Evolutionary conservation across 2,113 vertebrate species (phyloP).

Genomic region (Podarcis cretensis): DNA sequence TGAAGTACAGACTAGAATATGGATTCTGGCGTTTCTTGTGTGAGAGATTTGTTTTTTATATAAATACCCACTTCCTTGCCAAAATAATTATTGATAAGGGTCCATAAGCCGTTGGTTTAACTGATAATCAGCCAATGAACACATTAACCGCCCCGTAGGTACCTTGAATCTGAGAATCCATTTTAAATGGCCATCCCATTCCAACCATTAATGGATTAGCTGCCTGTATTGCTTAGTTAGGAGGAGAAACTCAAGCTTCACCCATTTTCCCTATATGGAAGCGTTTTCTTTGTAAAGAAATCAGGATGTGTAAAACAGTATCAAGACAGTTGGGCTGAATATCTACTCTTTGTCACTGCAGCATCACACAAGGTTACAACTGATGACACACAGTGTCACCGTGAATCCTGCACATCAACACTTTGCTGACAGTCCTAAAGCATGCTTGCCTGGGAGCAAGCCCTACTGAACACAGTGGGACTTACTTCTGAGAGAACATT

Average conservation of each 20-base stretch:
- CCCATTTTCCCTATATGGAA: background rate
- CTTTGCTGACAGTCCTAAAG: background rate
- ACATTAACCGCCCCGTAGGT: background rate
- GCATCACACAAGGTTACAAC: background rate
- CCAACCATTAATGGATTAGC: background rate
- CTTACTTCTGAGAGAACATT: background rate
- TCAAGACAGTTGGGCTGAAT: background rate
- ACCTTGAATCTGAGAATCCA: background rate
- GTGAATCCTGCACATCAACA: background rate
- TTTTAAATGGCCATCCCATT: background rate
- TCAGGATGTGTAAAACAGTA: too few relatives aligned
- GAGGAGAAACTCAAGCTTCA: background rate
- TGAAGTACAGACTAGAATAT: background rate
- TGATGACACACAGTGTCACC: too few relatives aligned
- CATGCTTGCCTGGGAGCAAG: background rate
- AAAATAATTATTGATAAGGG: background rate
- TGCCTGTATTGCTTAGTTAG: background rate
- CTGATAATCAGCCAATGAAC: background rate
- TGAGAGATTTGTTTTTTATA: background rate
- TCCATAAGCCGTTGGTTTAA: background rate
- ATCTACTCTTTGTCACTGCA: background rate
- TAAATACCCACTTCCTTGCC: background rate
- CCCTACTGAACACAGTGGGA: too few relatives aligned
- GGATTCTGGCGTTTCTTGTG: too few relatives aligned
- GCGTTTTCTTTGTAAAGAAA: background rate